Base-by-base conservation (phyloP, 2,888 invertebrate genomes). In the Aphidius colemani region DNA sequence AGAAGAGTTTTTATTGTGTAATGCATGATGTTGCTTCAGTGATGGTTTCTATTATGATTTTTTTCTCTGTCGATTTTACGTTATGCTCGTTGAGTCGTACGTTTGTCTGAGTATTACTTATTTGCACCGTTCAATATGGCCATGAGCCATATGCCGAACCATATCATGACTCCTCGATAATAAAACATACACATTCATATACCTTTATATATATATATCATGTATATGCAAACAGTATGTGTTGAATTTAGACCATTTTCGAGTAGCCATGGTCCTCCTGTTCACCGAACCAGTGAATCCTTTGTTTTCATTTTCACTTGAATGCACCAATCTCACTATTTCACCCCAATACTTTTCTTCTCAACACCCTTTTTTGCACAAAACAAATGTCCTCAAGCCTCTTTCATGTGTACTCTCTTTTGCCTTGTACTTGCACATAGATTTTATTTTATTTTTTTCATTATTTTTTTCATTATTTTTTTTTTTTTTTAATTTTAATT, bases 281-380 rank as follows among this genome's bases (percentile, higher is more conserved):
- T 64, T 55, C 43, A 30, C 66, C 67, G 62, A 68, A 69, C 72
- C 75, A 76, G 74, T 72, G 69, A 71, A 71, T 71, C 75, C 72
- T 75, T 76, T 76, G 76, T 76, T 76, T 76, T 76, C 75, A 69
- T 76, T 44, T 75, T 67, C 67, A 68, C 63, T 67, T 72, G 72
- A 73, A 74, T 70, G 71, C 71, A 74, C 70, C 73, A 58, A 71
- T 64, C 70, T 59, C 55, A 55, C 60, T 64, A 30, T 30, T 30
- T 30, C 30, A 30, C 30, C 30, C 30, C 30, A 61, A 59, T 57
- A 61, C 51, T 9, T 11, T 55, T 49, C n/a, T 56, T 40, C 50
- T 50, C 30, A 30, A 30, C 30, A 30, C 30, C 5, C 30, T 5
- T 30, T 30, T 30, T 30, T 30, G 30, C 30, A 30, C 30, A 30